These are phyloP conservation scores for Protomyctophum bolini DNA, from an alignment of 2,113 vertebrate genomes.

Conservation along the genomic window DNA sequence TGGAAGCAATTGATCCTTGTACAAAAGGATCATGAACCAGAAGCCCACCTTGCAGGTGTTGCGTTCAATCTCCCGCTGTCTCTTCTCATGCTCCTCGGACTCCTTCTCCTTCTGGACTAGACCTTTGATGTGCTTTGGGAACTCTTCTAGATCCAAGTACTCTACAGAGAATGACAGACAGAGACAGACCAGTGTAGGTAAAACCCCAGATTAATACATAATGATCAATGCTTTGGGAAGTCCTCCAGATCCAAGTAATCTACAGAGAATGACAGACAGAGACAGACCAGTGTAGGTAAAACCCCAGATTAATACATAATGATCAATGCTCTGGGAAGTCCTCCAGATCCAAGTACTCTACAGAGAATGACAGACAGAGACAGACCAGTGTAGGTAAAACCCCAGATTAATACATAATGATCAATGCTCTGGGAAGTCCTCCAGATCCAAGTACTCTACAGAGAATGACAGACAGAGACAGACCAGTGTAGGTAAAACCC, in stretches of 20 bases:
- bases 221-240: constrained; percentile 95
- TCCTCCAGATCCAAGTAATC: constrained; percentile 91
- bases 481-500: neutral
- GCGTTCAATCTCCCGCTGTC: constrained; percentile 95
- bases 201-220: neutral
- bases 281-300: neutral
- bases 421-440: constrained; percentile 95
- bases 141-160: constrained; percentile 89
- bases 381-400: neutral
- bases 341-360: constrained; percentile 90
- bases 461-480: constrained; percentile 20
- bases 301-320: too few relatives aligned
- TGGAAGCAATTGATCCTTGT: too few relatives aligned
- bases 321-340: constrained; percentile 97
- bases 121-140: constrained; percentile 92
- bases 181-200: neutral
- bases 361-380: constrained; percentile 22
- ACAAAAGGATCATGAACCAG: neutral
- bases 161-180: constrained; percentile 75
- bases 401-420: too few relatives aligned
- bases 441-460: constrained; percentile 89
- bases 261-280: constrained; percentile 59
- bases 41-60: constrained; percentile 95
- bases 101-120: constrained; percentile 95
- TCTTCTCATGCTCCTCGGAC: constrained; percentile 95